These are phyloP conservation scores for Parus major DNA, from an alignment of 2,113 vertebrate genomes.

Conservation along the genomic window DNA sequence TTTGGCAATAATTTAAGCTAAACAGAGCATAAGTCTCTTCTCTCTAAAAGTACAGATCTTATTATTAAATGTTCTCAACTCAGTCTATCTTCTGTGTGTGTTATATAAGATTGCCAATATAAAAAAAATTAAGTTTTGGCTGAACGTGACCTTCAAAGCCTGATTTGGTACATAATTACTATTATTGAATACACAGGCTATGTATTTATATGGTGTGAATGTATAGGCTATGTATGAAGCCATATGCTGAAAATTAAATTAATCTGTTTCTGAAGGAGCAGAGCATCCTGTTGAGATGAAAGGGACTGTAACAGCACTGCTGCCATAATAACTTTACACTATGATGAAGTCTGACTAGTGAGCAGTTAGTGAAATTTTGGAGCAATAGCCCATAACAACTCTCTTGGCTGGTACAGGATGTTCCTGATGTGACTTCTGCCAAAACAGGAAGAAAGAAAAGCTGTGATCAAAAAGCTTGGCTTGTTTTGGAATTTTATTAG, in stretches of 20 bases:
- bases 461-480: conserved; percentile 45
- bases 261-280: neutral
- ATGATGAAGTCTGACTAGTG: neutral
- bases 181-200: neutral
- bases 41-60: neutral
- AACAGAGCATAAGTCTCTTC: neutral
- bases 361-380: conserved; percentile 3
- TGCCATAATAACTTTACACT: neutral
- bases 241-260: neutral
- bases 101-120: neutral
- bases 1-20: neutral
- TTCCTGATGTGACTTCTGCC: conserved; percentile 47
- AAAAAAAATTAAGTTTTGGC: neutral
- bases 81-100: neutral
- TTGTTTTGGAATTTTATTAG: conserved; percentile 50
- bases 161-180: neutral
- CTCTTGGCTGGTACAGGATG: conserved; percentile 44
- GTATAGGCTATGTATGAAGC: neutral
- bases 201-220: neutral
- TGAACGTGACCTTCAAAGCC: neutral
- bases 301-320: neutral
- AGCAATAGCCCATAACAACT: neutral
- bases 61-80: neutral
- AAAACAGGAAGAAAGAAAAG: conserved; percentile 42
- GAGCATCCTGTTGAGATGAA: neutral